phyloP scores from a whole-genome alignment of 2,797 vertebrate species.

The Catharus ustulatus region DNA sequence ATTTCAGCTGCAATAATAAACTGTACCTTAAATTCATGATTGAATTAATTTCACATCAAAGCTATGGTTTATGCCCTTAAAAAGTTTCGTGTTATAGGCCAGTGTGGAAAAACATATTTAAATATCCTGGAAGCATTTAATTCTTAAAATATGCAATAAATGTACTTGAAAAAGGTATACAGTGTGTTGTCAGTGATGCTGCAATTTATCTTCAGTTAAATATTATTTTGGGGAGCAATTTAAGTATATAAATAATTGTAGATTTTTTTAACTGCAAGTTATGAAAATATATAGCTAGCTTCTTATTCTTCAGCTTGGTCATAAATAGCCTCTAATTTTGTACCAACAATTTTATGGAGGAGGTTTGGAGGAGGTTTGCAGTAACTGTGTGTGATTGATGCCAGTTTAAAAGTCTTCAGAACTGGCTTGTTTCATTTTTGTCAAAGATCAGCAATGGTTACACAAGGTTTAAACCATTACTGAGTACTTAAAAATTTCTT shows the following conservation, averaged over 20 bases:
- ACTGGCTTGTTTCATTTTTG: conserved; percentile 13
- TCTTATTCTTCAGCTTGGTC: not conserved
- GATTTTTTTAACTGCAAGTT: not conserved
- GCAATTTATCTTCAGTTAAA: not conserved
- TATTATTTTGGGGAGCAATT: not conserved
- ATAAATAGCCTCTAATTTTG: not conserved
- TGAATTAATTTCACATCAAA: conserved; percentile 36
- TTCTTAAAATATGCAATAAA: conserved; percentile 26
- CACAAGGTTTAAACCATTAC: not conserved
- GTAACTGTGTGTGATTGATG: not conserved
- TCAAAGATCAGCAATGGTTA: conserved; percentile 21
- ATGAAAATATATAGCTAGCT: not conserved
- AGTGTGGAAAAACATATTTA: conserved; percentile 5
- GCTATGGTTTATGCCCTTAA: not conserved
- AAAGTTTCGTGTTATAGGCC: not conserved
- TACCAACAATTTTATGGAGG: not conserved
- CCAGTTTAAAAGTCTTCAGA: conserved; percentile 15
- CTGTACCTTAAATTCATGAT: not conserved
- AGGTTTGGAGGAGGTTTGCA: not conserved
- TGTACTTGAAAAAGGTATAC: not conserved
- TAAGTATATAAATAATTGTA: not conserved
- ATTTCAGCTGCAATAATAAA: conserved; percentile 54
- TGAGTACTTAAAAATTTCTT: conserved; percentile 19
- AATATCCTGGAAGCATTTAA: conserved; percentile 11
- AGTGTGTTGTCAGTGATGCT: not conserved